phyloP scores from a whole-genome alignment of 2,113 vertebrate species.

The Tragelaphus strepsiceros region DNA sequence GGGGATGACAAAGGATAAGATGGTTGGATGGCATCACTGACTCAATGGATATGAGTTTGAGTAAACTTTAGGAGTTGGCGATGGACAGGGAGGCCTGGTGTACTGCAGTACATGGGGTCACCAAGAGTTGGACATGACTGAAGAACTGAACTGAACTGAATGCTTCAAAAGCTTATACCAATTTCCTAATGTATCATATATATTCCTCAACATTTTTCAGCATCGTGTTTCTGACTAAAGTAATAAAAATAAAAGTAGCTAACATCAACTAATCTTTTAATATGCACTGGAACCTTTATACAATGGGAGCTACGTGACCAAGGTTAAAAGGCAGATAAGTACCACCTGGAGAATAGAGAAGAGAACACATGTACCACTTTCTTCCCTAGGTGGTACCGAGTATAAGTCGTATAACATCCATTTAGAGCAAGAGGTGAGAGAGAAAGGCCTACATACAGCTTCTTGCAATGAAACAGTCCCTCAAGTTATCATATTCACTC shows the following conservation, averaged over 20 bases:
- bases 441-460: not conserved
- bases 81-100: not conserved
- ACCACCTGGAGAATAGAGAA: not conserved
- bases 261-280: not conserved
- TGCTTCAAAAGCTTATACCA: not conserved
- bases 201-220: not conserved
- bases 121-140: not conserved
- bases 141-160: not conserved
- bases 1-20: not conserved
- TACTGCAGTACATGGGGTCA: not conserved
- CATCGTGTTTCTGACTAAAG: not conserved
- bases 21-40: not conserved
- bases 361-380: not conserved
- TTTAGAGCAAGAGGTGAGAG: not conserved
- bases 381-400: not conserved
- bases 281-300: not conserved
- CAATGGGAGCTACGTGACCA: not conserved
- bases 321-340: not conserved
- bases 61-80: not conserved
- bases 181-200: not conserved
- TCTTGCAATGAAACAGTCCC: rapidly evolving
- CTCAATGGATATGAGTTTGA: not conserved
- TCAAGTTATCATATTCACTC: not conserved
- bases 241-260: not conserved
- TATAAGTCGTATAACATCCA: rapidly evolving